Evolutionary conservation across 1,140 invertebrate genomes (phyloP).

Genomic region (Triops cancriformis): DNA sequence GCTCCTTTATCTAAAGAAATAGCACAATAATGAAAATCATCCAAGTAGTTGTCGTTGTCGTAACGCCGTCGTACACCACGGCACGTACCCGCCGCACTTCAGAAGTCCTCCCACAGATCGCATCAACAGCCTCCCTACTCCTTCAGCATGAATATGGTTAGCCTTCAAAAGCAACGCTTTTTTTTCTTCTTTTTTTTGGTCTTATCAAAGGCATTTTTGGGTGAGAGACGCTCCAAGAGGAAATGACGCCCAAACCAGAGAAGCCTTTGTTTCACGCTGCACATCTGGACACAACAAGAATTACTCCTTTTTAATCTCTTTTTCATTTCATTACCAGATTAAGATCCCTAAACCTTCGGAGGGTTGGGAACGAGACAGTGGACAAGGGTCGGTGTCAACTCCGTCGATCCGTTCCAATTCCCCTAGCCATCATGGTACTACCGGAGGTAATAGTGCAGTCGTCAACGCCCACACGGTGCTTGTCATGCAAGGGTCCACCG

Average conservation of each 20-base stretch:
- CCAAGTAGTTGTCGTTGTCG: not conserved
- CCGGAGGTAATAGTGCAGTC: not conserved
- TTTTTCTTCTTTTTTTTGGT: not conserved
- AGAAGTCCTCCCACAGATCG: not conserved
- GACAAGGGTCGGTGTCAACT: constrained; percentile 29
- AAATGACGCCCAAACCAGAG: not conserved
- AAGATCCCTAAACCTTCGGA: constrained; percentile 19
- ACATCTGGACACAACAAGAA: not conserved
- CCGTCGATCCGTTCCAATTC: constrained; percentile 23
- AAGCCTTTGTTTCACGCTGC: not conserved
- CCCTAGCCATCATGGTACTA: constrained; percentile 7
- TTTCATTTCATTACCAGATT: constrained; percentile 17
- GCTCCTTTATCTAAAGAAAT: too few species aligned
- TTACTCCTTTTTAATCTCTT: not conserved
- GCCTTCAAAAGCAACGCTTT: not conserved
- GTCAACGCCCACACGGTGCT: not conserved
- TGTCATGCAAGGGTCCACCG: not conserved
- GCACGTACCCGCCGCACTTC: not conserved
- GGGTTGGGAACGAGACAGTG: constrained; percentile 28
- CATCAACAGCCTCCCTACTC: not conserved
- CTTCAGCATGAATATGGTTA: constrained; percentile 1
- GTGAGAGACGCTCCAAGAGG: not conserved
- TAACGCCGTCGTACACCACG: not conserved
- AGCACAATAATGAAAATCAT: not conserved
- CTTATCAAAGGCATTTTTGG: not conserved